phyloP scores from a whole-genome alignment of 2,113 vertebrate genomes.

The Grantiella picta region DNA sequence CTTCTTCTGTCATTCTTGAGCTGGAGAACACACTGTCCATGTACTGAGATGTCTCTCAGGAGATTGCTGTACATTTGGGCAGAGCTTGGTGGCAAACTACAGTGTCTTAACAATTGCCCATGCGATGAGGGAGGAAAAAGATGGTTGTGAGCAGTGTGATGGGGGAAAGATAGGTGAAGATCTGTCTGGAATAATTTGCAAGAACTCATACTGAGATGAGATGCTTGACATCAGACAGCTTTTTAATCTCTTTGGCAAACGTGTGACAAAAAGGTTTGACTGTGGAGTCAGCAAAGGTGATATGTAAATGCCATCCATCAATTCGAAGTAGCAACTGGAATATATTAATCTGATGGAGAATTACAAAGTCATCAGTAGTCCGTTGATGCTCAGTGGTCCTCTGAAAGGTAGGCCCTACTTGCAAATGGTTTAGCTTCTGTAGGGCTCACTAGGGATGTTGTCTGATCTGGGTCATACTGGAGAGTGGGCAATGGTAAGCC shows the following conservation, averaged over 20 bases:
- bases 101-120: neutral
- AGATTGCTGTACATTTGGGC: neutral
- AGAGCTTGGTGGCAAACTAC: neutral
- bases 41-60: neutral
- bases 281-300: neutral
- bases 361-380: neutral
- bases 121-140: neutral
- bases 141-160: neutral
- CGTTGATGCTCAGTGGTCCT: neutral
- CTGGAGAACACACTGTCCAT: neutral
- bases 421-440: neutral
- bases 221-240: neutral
- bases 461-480: neutral
- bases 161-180: neutral
- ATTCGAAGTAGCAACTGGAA: neutral
- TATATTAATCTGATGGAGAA: neutral
- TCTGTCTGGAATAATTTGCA: neutral
- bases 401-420: neutral
- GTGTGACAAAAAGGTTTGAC: neutral
- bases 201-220: neutral
- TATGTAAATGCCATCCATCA: neutral
- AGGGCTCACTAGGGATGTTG: neutral
- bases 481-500: neutral
- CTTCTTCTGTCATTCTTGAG: neutral
- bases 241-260: neutral